phyloP scores from a whole-genome alignment of 2,888 invertebrate species.

The Ophion ellenae region DNA sequence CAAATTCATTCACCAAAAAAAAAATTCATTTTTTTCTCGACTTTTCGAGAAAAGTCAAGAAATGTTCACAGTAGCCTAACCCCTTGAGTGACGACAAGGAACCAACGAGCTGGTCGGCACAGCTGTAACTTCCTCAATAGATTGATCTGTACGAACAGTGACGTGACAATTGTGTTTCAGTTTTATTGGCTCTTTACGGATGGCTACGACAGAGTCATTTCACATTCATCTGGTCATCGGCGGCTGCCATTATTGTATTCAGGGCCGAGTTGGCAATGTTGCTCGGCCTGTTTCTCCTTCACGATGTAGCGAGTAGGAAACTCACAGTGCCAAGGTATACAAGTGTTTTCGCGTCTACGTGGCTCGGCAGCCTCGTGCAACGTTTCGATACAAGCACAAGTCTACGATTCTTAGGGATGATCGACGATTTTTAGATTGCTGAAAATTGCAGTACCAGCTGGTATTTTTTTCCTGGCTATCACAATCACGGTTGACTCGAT shows the following conservation, averaged over 20 bases:
- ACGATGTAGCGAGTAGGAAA: constrained; percentile 90
- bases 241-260: constrained; percentile 94
- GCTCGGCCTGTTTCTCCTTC: constrained; percentile 92
- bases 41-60: too few species aligned
- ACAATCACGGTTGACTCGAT: constrained; percentile 95
- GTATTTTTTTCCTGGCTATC: constrained; percentile 87
- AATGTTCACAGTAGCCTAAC: too few species aligned
- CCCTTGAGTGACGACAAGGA: neutral
- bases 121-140: constrained; percentile 11
- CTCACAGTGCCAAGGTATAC: constrained; percentile 88
- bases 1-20: too few species aligned
- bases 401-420: constrained; percentile 47
- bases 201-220: constrained; percentile 92
- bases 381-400: neutral
- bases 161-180: constrained; percentile 84
- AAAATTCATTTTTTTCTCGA: too few species aligned
- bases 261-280: constrained; percentile 95
- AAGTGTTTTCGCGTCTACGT: neutral
- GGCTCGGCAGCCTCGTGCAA: neutral
- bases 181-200: constrained; percentile 92
- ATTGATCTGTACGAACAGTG: neutral
- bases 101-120: neutral
- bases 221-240: constrained; percentile 93
- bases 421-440: constrained; percentile 86
- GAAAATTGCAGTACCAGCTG: constrained; percentile 90